A percentile compares a stretch with the other conserved stretches of the same genome.
Conservation (phyloP, 2,113 vertebrate genomes). For the Gobio gobio region DNA sequence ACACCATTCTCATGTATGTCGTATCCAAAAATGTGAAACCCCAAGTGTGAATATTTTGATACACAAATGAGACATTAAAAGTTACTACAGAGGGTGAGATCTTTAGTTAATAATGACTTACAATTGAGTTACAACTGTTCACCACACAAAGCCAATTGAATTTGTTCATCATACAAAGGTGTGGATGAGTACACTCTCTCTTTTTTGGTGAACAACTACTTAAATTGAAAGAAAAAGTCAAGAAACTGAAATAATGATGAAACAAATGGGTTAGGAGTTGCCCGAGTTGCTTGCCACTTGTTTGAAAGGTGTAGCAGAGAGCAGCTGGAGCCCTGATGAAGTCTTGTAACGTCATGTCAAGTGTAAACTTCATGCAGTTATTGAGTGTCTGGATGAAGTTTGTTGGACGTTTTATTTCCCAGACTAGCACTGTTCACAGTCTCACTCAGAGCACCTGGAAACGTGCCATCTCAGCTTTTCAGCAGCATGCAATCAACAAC, state of each 20-base stretch:
- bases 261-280: not conserved
- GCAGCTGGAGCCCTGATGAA: slow-evolving; percentile 1
- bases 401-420: slow-evolving; percentile 10
- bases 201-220: not conserved
- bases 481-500: slow-evolving; percentile 54
- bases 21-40: too few species aligned
- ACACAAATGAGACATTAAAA: too few species aligned
- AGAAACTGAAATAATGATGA: not conserved
- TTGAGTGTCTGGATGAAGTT: not conserved
- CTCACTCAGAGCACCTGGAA: slow-evolving; percentile 45
- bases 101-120: not conserved
- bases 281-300: not conserved
- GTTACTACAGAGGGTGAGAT: too few species aligned
- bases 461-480: slow-evolving; percentile 50
- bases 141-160: not conserved
- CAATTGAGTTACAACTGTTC: too few species aligned
- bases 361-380: not conserved
- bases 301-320: slow-evolving; percentile 24
- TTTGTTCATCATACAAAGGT: not conserved
- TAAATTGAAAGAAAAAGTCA: not conserved
- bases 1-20: too few species aligned
- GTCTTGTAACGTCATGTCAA: not conserved
- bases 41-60: too few species aligned
- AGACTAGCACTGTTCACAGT: slow-evolving; percentile 29
- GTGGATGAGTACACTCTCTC: not conserved